Base-by-base conservation (phyloP, 2,797 vertebrate species). In the Eospalax fontanierii region DNA sequence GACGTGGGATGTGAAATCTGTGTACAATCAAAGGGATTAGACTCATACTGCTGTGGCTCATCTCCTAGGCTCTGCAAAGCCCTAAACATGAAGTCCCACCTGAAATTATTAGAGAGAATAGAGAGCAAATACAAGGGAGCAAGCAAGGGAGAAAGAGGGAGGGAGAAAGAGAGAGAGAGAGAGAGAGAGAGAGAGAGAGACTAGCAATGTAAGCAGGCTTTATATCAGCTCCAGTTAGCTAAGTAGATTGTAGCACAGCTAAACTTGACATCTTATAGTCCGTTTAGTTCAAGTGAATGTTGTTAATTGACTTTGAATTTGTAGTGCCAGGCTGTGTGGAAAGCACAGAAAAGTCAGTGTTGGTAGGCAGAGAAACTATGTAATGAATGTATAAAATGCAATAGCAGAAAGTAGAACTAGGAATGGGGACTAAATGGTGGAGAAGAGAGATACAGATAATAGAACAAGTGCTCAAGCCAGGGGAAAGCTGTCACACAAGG, bases 11-110 rank as follows among this genome's bases (percentile, higher is more conserved):
- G 38, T 35, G 87, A 93, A 80, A 38, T 28, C 83, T 92, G 59
- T 50, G 10, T 59, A 59, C 83, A 75, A 85, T 85, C 93, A 97
- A 93, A 96, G 81, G 30, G 87, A 74, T 93, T 78, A 84, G 86
- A 94, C 81, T 73, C 79, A 38, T 22, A 50, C 6, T 30, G 57
- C n/a, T 73, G 65, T 21, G 70, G 61, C 35, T 68, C n/a, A 8
- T 71, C 93, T 93, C 76, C 18, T 50, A 40, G 82, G 85, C 63
- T 63, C 33, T 12, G 61, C 61, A 50, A 76, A 82, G 33, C 35
- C 54, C 76, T 79, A 33, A 91, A 70, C 63, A 61, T 3, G 35
- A 26, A 78, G 40, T 50, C n/a, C 50, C 76, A 33, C 35, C 61
- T 54, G 38, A 74, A 50, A 43, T 4, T 28, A 80, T 74, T 59